Base-by-base conservation (phyloP, 2,888 invertebrate genomes). In the Nomada flava region DNA sequence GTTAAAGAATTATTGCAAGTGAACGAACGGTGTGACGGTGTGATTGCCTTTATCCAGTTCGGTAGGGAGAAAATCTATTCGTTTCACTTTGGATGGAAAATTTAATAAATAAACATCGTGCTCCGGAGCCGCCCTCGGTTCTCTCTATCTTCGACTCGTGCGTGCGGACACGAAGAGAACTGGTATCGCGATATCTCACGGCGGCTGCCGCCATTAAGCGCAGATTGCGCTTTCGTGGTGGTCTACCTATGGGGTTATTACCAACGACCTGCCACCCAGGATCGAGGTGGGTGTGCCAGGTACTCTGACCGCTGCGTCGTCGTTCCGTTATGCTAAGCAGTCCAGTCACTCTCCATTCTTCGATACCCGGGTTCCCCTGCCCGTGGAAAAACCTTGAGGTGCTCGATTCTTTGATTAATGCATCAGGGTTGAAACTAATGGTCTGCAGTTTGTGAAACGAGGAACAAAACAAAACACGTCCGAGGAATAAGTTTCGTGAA, bases 211-310 rank as follows among this genome's bases (percentile, higher is more conserved):
- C 90, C 90, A 90, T 90, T 91, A 91, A 90, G 88, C 88, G 79
- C 80, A 89, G 90, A 90, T 90, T 89, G 91, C 89, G 88, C 90
- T 91, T 89, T 90, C 91, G 89, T 88, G 91, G 91, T 91, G 91
- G 91, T 91, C 91, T 89, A 88, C 86, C 90, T 87, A 90, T 89
- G 89, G 89, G 89, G 90, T 91, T 91, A 91, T 90, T 91, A 90
- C 91, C 90, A 86, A 89, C 88, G 85, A 89, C 89, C 89, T 89
- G 91, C 91, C 91, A 91, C 91, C 91, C 89, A 87, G 87, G 86
- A 86, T 89, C 87, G 82, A 89, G 86, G 89, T 91, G 91, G 91
- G 91, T 90, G 91, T 91, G 91, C 89, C 86, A 23, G 70, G 70
- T 68, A 71, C 76, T 78, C 79, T 52, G 63, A 57, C 42, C 77